A percentile compares a stretch with the other conserved stretches of the same genome.
Conservation (phyloP, 1,140 invertebrate genomes). For the Paraescarpia echinospica region DNA sequence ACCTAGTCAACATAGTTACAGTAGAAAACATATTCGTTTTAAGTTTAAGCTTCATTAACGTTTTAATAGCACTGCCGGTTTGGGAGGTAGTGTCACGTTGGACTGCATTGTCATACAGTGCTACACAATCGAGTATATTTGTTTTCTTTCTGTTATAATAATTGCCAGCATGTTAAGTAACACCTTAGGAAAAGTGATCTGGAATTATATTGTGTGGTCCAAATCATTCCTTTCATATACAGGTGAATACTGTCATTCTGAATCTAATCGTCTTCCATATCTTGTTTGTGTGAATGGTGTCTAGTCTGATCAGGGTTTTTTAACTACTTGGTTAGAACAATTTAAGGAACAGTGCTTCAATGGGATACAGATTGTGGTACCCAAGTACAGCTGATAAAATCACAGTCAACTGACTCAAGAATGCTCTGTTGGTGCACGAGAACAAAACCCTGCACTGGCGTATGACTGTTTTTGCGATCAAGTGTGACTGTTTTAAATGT, state of each 20-base stretch:
- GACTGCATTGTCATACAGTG: not conserved
- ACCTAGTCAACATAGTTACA: not conserved
- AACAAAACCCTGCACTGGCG: not conserved
- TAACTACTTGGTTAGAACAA: not conserved
- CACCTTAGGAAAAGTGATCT: not conserved
- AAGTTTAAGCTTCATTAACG: not conserved
- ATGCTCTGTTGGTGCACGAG: not conserved
- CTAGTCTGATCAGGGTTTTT: not conserved
- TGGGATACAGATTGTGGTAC: not conserved
- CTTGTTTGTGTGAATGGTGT: not conserved
- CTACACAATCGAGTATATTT: not conserved
- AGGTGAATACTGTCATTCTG: not conserved
- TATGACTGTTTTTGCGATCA: constrained; percentile 1
- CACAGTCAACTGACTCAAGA: not conserved
- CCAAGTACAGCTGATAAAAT: not conserved
- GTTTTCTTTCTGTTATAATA: not conserved
- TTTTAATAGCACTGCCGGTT: too few species aligned
- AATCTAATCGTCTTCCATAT: not conserved
- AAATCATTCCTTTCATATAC: not conserved
- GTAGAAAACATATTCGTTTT: not conserved
- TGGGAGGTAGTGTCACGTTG: not conserved
- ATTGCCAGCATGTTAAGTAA: not conserved
- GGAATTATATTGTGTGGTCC: not conserved
- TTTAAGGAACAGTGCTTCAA: not conserved
- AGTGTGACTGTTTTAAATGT: not conserved